phyloP scores from a whole-genome alignment of 2,797 vertebrate species.

The Moxostoma hubbsi region DNA sequence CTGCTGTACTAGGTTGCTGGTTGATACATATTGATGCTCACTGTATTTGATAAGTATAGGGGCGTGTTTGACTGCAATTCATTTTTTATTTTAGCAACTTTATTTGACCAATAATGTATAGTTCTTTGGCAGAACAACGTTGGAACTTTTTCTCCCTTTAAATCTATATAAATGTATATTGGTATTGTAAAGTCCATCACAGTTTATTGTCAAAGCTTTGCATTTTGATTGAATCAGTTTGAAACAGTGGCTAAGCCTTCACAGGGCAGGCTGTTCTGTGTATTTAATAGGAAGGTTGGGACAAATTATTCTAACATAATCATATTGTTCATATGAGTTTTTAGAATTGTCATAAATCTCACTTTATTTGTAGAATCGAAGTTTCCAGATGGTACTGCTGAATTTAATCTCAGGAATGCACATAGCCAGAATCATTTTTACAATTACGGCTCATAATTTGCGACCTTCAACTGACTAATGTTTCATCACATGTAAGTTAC shows the following conservation, averaged over 20 bases:
- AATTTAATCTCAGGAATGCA: slow-evolving; percentile 17
- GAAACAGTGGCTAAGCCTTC: slow-evolving; percentile 23
- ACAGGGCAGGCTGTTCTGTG: slow-evolving; percentile 7
- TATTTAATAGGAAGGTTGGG: slow-evolving; percentile 30
- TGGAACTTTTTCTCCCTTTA: too few species aligned
- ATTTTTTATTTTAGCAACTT: too few species aligned
- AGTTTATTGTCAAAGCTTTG: background rate
- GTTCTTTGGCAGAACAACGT: too few species aligned
- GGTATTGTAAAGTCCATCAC: too few species aligned
- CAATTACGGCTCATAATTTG: slow-evolving; percentile 32
- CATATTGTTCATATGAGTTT: slow-evolving; percentile 29
- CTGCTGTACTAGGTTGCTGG: too few species aligned
- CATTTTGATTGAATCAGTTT: slow-evolving; percentile 8
- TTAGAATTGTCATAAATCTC: slow-evolving; percentile 40
- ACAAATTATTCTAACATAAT: slow-evolving; percentile 20
- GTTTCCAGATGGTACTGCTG: slow-evolving; percentile 40
- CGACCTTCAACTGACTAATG: slow-evolving; percentile 33
- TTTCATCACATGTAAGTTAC: slow-evolving; percentile 26
- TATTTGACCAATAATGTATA: too few species aligned
- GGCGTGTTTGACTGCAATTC: too few species aligned
- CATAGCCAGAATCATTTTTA: slow-evolving; percentile 19
- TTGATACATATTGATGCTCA: too few species aligned
- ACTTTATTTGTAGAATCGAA: background rate
- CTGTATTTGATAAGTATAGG: too few species aligned
- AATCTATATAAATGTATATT: too few species aligned